Base-by-base conservation (phyloP, 2,797 vertebrate genomes). In the Halcyon leucocephala region DNA sequence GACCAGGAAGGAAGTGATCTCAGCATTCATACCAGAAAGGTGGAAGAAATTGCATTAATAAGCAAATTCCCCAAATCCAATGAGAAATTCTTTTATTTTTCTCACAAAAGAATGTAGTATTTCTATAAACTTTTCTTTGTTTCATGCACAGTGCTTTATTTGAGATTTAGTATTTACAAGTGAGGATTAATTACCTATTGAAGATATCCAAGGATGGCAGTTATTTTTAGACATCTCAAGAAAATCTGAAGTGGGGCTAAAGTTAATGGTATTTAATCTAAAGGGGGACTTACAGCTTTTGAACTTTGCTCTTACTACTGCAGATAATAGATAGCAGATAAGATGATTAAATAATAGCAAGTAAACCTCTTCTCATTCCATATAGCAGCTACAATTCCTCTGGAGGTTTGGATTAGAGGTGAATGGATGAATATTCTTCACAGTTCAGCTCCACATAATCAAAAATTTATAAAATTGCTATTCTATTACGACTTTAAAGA, bases 231-330 rank as follows among this genome's bases (percentile, higher is more conserved):
- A 93, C 5, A 61, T 51, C 46, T 83, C 70, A 84, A 39, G 62
- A 84, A 96, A 93, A 90, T 72, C 58, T 86, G 70, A 65, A 72
- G 35, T 81, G 58, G 39, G 57, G 28, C 20, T 82, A 66, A 77
- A 91, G 25, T 71, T 91, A 93, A 49, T n/a, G 22, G 31, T 64
- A 64, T 95, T 94, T 96, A 85, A 91, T 87, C 85, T 95, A 49
- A 96, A 85, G 39, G 52, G 69, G 44, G 69, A 88, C 44, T 78
- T 52, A 19, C 11, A 61, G 37, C 31, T 78, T 95, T 94, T 95
- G 87, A 96, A 93, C 82, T 93, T 95, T 95, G 61, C 46, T 83
- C 72, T 91, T 93, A 86, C 54, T 88, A 86, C 54, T 81, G 31
- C 12, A 81, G 65, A 86, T 78, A 94, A 83, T 61, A 78, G 55